Evolutionary conservation across 2,113 vertebrate genomes (phyloP), one percentile per base, ranked within the genome.

Genomic region (Zingel zingel): DNA sequence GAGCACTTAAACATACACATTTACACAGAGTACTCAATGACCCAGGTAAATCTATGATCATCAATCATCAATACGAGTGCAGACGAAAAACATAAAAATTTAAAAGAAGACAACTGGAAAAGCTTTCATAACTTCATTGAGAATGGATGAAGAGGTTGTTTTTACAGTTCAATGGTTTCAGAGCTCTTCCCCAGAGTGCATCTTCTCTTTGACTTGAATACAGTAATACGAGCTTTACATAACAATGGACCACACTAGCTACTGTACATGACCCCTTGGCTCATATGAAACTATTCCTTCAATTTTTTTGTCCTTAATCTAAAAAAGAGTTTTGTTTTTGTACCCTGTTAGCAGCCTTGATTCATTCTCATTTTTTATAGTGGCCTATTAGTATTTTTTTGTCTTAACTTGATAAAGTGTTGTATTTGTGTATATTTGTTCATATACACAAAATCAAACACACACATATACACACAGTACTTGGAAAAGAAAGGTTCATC

Each of bases 91-190:
- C 53, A 87, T 74, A 27, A 56, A 56, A 75, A 47, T 63, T 76
- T 76, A 36, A 83, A 53, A 82, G 18, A 59, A 43, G 33, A n/a
- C 30, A 66, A 85, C 50, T 51, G 51, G 27, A 43, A 68, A 72
- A 54, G 58, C 25, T 94, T 91, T 82, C 19, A 33, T 90, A 90
- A 90, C 53, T 39, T 83, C 74, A 84, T 84, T 25, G 77, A 88
- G 80, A 91, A 90, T 92, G 53, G 67, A 92, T 92, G 81, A 85
- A 69, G 79, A 77, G 33, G 65, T 69, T 77, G 8, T 72, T 69
- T 83, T 80, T 83, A 13, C 54, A 30, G 76, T 83, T 88, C 82
- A 89, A n/a, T 86, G 47, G 3, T 74, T 85, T 62, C 33, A n/a
- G 62, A 23, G 68, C 30, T 78, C 69, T 75, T 85, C 81, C 78